Evolutionary conservation across 2,113 vertebrate species (phyloP), one percentile per base, ranked within the genome.

Genomic region (Cichladusa arquata): DNA sequence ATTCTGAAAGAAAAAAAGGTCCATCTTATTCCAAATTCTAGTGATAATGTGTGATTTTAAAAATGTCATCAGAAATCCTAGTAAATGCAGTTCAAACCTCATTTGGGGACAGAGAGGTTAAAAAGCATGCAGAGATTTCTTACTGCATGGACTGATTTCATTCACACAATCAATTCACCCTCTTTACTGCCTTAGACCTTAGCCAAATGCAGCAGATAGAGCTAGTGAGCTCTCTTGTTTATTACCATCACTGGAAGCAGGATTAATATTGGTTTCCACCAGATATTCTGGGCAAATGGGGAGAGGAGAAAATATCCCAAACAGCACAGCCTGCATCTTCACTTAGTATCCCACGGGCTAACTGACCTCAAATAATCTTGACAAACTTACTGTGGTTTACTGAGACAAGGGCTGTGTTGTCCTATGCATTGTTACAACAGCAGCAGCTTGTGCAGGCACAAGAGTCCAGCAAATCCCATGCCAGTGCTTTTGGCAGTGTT

Each of bases 351-450:
- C 16, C 34, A 7, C 23, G 28, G 17, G 9, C 61, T 42, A 57
- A 53, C n/a, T 1, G 4, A 36, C 45, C 40, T 92, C n/a, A 69
- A 29, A 40, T 34, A 76, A 19, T 48, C 78, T 65, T 42, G 61
- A 33, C 13, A 88, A 69, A 65, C 0, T 61, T 67, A 7, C 3
- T 23, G 16, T 18, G 11, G 8, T 76, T 92, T 85, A 26, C 11
- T 86, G 45, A 79, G 45, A 45, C 61, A 72, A 33, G 19, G 17
- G 3, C 15, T 54, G 3, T 28, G 36, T 3, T 73, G 22, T 70
- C 54, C 25, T 36, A 6, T 0, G 0, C 0, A 3, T 71, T 86
- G 4, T 62, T 58, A 70, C 3, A 7, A 17, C 0, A 0, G 23
- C 23, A 73, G 58, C 20, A 89, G 42, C 18, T 77, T 66, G 15